These are phyloP conservation scores for Tyria jacobaeae DNA, from an alignment of 2,888 invertebrate genomes.

Conservation along the genomic window DNA sequence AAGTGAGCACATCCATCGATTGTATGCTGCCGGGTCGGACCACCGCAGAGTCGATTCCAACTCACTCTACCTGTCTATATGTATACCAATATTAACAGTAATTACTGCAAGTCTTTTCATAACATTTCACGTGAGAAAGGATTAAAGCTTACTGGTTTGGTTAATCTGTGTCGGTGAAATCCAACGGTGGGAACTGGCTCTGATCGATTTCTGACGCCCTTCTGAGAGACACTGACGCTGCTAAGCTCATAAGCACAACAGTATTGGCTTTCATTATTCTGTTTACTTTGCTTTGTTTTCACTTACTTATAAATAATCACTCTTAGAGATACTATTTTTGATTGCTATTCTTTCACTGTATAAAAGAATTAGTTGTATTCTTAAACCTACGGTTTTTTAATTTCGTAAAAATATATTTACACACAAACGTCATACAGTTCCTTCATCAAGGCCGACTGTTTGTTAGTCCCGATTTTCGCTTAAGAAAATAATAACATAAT, in stretches of 20 bases:
- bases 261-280: conserved; percentile 18
- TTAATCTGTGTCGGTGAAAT: conserved; percentile 70
- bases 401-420: no score
- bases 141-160: conserved; percentile 77
- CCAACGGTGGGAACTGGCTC: conserved; percentile 66
- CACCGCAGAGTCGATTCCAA: conserved; percentile 63
- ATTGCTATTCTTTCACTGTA: no score
- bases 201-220: conserved; percentile 58
- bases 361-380: no score
- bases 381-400: no score
- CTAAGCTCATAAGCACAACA: conserved; percentile 38
- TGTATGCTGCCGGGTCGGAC: conserved; percentile 62
- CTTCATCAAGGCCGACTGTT: no score
- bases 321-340: no score
- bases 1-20: conserved; percentile 74
- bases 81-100: conserved; percentile 70
- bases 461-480: no score
- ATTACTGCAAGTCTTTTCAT: conserved; percentile 72
- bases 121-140: conserved; percentile 77
- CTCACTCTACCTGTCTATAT: conserved; percentile 52
- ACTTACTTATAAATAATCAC: no score
- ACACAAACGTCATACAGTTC: no score
- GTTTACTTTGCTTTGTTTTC: background rate
- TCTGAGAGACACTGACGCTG: conserved; percentile 49
- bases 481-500: no score